Conservation (phyloP, 2,888 invertebrate genomes). For the Xestia xanthographa region DNA sequence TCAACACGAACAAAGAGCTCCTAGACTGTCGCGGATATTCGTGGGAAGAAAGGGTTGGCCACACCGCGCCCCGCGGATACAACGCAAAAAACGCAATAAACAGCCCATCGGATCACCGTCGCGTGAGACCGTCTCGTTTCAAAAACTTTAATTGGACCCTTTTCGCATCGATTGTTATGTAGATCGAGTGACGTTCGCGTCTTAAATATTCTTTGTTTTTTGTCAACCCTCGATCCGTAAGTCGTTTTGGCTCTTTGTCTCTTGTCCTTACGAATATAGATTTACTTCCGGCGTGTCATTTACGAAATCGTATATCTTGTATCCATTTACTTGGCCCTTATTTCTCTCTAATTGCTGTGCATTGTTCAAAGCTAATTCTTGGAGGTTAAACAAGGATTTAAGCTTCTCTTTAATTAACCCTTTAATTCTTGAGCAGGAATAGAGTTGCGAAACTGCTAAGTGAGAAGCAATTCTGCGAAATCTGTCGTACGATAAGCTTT, state of each 20-base stretch:
- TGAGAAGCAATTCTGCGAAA: conserved; percentile 35
- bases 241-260: conserved; percentile 48
- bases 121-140: conserved; percentile 72
- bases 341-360: conserved; percentile 28
- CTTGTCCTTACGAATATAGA: conserved; percentile 47
- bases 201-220: conserved; percentile 57
- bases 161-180: conserved; percentile 66
- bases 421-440: conserved; percentile 9
- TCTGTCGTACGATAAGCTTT: conserved; percentile 46
- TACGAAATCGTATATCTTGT: conserved; percentile 47
- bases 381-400: conserved; percentile 11
- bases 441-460: conserved; percentile 33
- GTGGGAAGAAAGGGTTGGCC: conserved; percentile 79
- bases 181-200: conserved; percentile 53
- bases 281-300: conserved; percentile 53
- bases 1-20: conserved; percentile 65
- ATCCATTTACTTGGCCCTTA: conserved; percentile 24
- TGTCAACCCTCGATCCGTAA: conserved; percentile 33
- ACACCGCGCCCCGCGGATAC: conserved; percentile 65
- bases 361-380: conserved; percentile 28
- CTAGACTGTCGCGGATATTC: conserved; percentile 74
- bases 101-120: conserved; percentile 63
- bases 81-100: conserved; percentile 68
- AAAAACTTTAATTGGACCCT: conserved; percentile 70
- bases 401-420: conserved; percentile 26